Conservation (phyloP, 2,113 vertebrate species). For the Micromys minutus region DNA sequence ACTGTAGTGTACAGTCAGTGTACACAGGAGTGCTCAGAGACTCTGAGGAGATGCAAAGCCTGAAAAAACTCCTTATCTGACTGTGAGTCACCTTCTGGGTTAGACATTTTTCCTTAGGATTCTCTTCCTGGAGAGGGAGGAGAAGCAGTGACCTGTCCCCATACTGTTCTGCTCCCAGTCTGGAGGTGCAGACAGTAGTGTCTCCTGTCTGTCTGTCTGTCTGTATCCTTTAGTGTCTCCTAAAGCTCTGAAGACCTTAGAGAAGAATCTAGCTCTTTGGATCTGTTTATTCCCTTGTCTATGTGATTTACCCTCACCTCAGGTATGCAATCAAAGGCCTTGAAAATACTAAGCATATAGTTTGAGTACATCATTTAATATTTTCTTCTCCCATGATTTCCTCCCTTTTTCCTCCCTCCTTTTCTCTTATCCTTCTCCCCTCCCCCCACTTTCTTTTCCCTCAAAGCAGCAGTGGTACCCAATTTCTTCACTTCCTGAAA, state of each 20-base stretch:
- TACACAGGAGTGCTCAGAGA: background rate
- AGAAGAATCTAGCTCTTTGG: no score
- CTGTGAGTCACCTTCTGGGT: background rate
- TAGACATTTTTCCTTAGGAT: background rate
- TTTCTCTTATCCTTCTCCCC: no score
- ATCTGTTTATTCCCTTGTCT: no score
- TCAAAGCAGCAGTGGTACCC: conserved; percentile 16
- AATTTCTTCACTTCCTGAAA: conserved; percentile 50
- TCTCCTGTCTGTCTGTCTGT: background rate
- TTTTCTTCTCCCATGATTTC: background rate
- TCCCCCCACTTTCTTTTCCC: background rate
- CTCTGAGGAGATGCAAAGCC: background rate
- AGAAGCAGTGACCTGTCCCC: background rate
- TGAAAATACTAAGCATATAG: no score
- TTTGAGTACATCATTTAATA: no score
- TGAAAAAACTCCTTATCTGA: background rate
- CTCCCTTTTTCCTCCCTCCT: background rate
- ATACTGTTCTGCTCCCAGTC: background rate
- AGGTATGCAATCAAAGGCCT: no score
- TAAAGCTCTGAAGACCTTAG: background rate
- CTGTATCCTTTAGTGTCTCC: background rate
- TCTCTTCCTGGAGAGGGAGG: background rate
- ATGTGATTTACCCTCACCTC: no score
- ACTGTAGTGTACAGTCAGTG: background rate
- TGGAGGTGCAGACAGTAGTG: background rate